Conservation (phyloP, 1,140 invertebrate species). For the Cylas formicarius region DNA sequence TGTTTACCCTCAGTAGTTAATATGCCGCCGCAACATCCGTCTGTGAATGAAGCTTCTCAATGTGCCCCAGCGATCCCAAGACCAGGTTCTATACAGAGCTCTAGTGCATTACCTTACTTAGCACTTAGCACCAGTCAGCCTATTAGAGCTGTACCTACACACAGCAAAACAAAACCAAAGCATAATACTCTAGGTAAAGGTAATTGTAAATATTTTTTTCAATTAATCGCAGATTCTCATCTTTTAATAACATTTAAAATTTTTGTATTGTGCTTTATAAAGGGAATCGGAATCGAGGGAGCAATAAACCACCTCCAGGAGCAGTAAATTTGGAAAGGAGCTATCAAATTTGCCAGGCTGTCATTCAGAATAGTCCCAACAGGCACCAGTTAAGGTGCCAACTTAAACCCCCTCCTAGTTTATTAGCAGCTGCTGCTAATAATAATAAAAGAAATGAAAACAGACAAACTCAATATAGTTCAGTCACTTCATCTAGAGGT, state of each 20-base stretch:
- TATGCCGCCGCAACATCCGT: constrained; percentile 38
- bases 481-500: constrained; percentile 34
- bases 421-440: constrained; percentile 49
- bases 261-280: constrained; percentile 6
- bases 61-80: constrained; percentile 27
- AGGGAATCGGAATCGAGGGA: constrained; percentile 43
- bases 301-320: constrained; percentile 71
- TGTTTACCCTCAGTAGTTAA: constrained; percentile 43
- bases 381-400: constrained; percentile 79
- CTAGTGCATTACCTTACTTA: constrained; percentile 47
- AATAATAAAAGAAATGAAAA: constrained; percentile 37
- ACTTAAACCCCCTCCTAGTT: constrained; percentile 71
- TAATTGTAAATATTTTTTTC: constrained; percentile 8
- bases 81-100: constrained; percentile 40
- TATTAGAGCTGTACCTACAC: constrained; percentile 39
- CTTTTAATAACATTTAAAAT: constrained; percentile 1
- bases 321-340: constrained; percentile 87
- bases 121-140: constrained; percentile 45
- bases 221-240: not conserved
- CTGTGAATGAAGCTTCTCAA: constrained; percentile 32
- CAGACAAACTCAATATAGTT: constrained; percentile 30
- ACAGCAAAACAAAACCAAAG: constrained; percentile 38
- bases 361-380: constrained; percentile 87
- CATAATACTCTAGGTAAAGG: constrained; percentile 25
- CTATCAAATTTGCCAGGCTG: constrained; percentile 92